Evolutionary conservation across 2,888 invertebrate species (phyloP).

Genomic region (Elysia crispata): DNA sequence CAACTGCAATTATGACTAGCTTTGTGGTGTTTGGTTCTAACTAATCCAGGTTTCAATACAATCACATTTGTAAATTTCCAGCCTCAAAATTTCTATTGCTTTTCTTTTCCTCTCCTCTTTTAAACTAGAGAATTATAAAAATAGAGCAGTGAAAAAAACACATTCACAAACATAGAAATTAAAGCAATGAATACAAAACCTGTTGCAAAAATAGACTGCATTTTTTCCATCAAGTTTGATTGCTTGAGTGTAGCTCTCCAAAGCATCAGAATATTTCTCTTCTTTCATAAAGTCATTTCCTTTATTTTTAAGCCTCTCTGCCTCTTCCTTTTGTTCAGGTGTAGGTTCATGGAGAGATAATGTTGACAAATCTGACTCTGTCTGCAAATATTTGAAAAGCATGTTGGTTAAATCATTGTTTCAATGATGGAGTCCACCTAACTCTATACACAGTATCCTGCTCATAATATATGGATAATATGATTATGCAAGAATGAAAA

Average conservation of each 20-base stretch:
- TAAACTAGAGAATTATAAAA: no score
- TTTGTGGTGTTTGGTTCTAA: no score
- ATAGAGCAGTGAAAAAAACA: neutral
- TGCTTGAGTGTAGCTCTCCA: constrained; percentile 91
- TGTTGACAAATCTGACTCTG: constrained; percentile 60
- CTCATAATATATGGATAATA: no score
- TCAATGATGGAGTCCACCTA: no score
- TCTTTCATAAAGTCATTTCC: constrained; percentile 89
- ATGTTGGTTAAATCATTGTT: no score
- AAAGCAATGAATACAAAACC: constrained; percentile 69
- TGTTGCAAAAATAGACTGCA: constrained; percentile 97
- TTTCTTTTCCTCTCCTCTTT: no score
- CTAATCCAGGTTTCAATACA: no score
- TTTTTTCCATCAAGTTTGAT: constrained; percentile 91
- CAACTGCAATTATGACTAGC: no score
- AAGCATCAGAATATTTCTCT: constrained; percentile 86
- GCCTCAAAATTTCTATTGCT: no score
- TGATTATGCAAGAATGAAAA: no score
- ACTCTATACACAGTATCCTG: no score
- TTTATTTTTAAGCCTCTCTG: constrained; percentile 91
- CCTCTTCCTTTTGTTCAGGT: constrained; percentile 80
- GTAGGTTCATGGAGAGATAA: constrained; percentile 71
- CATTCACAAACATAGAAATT: neutral
- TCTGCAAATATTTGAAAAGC: constrained; percentile 30
- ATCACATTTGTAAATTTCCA: no score